phyloP scores from a whole-genome alignment of 2,888 invertebrate species.

The Alentia gelatinosa region DNA sequence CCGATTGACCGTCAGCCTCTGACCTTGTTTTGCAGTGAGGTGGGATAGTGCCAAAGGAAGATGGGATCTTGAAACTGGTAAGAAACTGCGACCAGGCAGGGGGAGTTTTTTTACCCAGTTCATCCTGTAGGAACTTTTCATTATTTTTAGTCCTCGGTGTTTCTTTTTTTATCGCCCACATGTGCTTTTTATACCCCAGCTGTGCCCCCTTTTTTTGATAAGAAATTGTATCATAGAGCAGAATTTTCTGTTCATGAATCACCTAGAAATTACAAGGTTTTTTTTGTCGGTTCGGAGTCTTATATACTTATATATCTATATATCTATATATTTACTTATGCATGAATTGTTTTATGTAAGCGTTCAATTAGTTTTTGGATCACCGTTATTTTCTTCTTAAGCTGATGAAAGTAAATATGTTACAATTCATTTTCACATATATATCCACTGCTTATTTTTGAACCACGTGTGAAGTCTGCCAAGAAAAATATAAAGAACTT shows the following conservation, averaged over 20 bases:
- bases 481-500: no score
- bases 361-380: no score
- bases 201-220: not conserved
- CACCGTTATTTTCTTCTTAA: no score
- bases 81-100: slow-evolving; percentile 3
- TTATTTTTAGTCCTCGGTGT: not conserved
- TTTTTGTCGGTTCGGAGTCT: no score
- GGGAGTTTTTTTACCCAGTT: slow-evolving; percentile 23
- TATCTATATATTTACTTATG: not conserved
- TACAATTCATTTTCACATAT: no score
- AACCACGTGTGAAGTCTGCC: no score
- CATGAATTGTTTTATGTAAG: no score
- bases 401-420: no score
- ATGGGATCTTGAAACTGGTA: slow-evolving; percentile 64
- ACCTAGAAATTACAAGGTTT: not conserved
- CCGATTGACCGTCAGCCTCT: not conserved
- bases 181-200: slow-evolving; percentile 13
- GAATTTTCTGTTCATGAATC: not conserved
- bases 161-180: not conserved
- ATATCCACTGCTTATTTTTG: no score
- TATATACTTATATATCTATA: no score
- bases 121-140: not conserved
- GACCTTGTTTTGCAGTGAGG: slow-evolving; percentile 55
- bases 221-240: not conserved
- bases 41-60: slow-evolving; percentile 55